phyloP scores from a whole-genome alignment of 1,140 invertebrate species.

The Coelopa frigida region DNA sequence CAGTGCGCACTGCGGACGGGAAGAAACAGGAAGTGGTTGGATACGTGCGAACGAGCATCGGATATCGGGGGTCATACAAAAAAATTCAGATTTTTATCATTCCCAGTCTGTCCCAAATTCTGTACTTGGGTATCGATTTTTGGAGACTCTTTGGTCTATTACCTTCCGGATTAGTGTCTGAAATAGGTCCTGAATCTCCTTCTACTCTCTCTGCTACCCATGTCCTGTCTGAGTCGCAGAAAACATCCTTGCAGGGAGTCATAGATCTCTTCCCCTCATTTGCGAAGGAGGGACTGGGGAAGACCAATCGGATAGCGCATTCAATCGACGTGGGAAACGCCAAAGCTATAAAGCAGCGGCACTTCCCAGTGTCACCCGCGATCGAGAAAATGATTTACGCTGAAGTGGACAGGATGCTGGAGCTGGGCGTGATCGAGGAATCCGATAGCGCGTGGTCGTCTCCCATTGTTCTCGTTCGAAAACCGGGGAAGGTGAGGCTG shows the following conservation, averaged over 20 bases:
- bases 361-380: constrained; percentile 24
- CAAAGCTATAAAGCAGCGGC: constrained; percentile 26
- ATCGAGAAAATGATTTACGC: constrained; percentile 12
- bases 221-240: no score
- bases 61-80: no score
- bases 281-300: constrained; percentile 12
- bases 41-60: no score
- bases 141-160: not conserved
- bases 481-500: constrained; percentile 23
- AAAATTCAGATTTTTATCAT: no score
- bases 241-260: no score
- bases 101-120: no score
- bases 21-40: no score
- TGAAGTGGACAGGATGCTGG: constrained; percentile 16
- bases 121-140: constrained; percentile 1
- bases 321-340: constrained; percentile 24
- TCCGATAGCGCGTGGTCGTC: constrained; percentile 8
- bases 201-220: no score
- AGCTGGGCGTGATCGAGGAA: constrained; percentile 18
- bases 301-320: constrained; percentile 21
- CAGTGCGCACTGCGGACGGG: no score
- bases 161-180: no score
- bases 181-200: no score
- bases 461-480: constrained; percentile 21
- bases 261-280: constrained; percentile 1